Evolutionary conservation across 2,113 vertebrate species (phyloP), one percentile per base, ranked within the genome.

Genomic region (Hassar affinis): DNA sequence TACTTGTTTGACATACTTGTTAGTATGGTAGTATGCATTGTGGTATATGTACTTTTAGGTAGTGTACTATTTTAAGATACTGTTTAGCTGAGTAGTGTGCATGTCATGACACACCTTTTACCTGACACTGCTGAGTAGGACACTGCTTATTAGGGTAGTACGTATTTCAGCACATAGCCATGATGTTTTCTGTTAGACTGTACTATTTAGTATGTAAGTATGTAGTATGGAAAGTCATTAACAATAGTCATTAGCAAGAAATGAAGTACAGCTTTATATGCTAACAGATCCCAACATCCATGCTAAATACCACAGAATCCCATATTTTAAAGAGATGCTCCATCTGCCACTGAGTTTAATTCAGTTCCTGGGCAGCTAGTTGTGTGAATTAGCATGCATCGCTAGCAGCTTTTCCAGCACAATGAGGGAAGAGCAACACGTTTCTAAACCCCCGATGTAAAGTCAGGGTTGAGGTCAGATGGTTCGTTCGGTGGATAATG

Each of bases 401-500:
- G 42, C 42, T 47, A 47, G 68, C 64, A 20, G 30, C 8, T 38
- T 62, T 30, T 6, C 12, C 11, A 18, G 2, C 14, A 15, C 71
- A 49, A 8, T 30, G 17, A 27, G 25, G 72, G 45, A 30, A 8
- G 42, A 78, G 76, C 35, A 15, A 30, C 22, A 15, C 7, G 42
- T 27, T 47, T 64, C 47, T n/a, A 52, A 80, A 14, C 9, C 61
- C n/a, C 59, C 22, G 78, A 49, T 33, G 78, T 66, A 66, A 80
- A 80, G 78, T 47, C 59, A 47, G 61, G 42, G 78, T 66, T 15
- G 56, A 79, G 35, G 78, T 62, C 2, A 30, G 57, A 49, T 7
- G 38, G 25, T 79, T 79, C 47, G 78, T 62, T 79, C 38, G 47
- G 6, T 27, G 38, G 57, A 62, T 62, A 79, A 78, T 38, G 52